These are phyloP conservation scores for Pterostichus niger DNA, from an alignment of 2,888 invertebrate genomes.

Conservation along the genomic window DNA sequence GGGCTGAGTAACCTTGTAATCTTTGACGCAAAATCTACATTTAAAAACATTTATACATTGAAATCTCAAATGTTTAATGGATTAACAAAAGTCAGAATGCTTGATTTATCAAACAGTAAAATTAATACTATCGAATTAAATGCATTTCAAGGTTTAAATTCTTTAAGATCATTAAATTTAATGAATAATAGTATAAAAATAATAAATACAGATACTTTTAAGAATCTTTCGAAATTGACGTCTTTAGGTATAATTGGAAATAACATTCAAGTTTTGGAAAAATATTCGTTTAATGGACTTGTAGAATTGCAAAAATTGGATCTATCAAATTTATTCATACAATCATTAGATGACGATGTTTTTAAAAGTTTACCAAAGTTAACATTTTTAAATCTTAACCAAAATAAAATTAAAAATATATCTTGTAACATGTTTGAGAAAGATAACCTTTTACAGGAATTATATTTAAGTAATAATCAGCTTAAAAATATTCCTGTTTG, in stretches of 20 bases:
- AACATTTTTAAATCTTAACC: conserved; percentile 15
- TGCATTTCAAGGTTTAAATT: conserved; percentile 14
- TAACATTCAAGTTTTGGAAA: conserved; percentile 10
- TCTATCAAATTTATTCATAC: conserved; percentile 14
- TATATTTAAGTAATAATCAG: conserved; percentile 31
- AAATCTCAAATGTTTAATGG: conserved; percentile 22
- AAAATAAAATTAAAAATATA: conserved; percentile 40
- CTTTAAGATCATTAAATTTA: conserved; percentile 9
- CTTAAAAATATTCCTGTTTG: conserved; percentile 3
- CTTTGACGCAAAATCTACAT: conserved; percentile 1
- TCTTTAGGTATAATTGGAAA: conserved; percentile 5
- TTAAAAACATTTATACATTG: conserved; percentile 12
- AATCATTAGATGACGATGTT: neutral
- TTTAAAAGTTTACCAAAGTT: conserved; percentile 20
- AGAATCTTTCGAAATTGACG: neutral
- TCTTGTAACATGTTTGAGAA: conserved; percentile 12
- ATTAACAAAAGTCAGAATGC: neutral
- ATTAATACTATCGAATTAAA: conserved; percentile 8
- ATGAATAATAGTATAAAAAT: conserved; percentile 19
- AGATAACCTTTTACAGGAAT: neutral
- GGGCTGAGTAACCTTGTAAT: conserved; percentile 22
- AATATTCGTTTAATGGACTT: neutral
- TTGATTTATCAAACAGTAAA: conserved; percentile 9
- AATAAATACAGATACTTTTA: conserved; percentile 20
- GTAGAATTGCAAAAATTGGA: neutral